A percentile compares a stretch with the other conserved stretches of the same genome.
Evolutionary conservation across 37 sponge, comb jelly and placozoan species (phyloP).

Genomic region (Axinella damicornis): DNA sequence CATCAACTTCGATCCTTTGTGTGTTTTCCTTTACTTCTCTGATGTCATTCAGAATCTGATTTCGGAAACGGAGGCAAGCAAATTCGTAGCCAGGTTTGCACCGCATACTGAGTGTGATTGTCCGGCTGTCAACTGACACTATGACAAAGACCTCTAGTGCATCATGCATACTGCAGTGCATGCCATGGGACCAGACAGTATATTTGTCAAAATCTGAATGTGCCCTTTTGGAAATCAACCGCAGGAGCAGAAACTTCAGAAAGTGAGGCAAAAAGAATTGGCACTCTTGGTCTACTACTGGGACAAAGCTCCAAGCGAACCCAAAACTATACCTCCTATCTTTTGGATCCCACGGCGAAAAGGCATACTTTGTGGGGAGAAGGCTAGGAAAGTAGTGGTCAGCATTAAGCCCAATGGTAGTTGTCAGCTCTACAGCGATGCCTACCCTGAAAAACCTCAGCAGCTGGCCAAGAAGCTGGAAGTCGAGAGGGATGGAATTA

Average conservation of each 20-base stretch:
- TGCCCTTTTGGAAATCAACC: background rate
- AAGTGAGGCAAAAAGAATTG: background rate
- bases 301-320: constrained; percentile 1
- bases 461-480: background rate
- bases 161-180: background rate
- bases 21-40: background rate
- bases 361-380: background rate
- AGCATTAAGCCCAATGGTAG: background rate
- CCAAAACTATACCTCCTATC: background rate
- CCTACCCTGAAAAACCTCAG: background rate
- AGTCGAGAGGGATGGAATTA: background rate
- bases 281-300: background rate
- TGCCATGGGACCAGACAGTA: background rate
- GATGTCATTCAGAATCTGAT: background rate
- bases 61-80: background rate
- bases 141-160: background rate
- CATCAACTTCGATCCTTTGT: background rate
- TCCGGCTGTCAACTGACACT: too few species aligned
- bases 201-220: background rate
- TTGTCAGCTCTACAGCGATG: too few species aligned
- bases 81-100: background rate
- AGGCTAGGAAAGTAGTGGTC: background rate
- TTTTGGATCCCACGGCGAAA: too few species aligned
- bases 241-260: background rate
- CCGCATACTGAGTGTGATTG: constrained; percentile 3